Percentiles rank a stretch among this genome's conserved stretches.
These are phyloP conservation scores for Caenorhabditis sp. DNA, from an alignment of 2,888 invertebrate genomes.

Conservation along the genomic window DNA sequence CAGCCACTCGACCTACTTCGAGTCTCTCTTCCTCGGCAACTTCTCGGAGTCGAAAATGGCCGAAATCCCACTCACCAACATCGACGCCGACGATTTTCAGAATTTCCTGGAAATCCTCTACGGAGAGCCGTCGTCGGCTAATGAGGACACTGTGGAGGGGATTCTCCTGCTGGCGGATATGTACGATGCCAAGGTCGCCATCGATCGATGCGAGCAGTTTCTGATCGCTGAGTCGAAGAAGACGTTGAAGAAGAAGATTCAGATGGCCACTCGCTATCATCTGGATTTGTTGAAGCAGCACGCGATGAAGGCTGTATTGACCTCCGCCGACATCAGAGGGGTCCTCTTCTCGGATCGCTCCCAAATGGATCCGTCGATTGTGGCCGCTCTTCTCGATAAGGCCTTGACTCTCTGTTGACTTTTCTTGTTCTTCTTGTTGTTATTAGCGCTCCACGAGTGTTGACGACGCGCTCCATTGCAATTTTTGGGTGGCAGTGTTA, in stretches of 20 bases:
- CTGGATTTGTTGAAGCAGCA: neutral
- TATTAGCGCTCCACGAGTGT: no score
- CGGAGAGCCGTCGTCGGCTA: neutral
- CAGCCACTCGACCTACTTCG: neutral
- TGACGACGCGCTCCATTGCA: no score
- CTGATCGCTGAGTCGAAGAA: neutral
- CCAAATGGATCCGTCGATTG: constrained; percentile 7
- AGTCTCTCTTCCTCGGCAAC: neutral
- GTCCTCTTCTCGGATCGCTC: neutral
- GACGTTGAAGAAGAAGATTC: constrained; percentile 3
- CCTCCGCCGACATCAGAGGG: neutral
- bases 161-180: neutral
- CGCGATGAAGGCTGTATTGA: neutral
- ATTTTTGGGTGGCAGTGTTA: no score
- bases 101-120: neutral
- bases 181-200: neutral
- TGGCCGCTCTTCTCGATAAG: constrained; percentile 4
- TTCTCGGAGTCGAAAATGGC: neutral
- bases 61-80: neutral
- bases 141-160: constrained; percentile 2
- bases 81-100: constrained; percentile 4
- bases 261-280: neutral
- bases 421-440: no score
- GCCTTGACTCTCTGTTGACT: no score
- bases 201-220: neutral